Conservation (phyloP, 2,888 invertebrate species). For the Brachyptera risi region DNA sequence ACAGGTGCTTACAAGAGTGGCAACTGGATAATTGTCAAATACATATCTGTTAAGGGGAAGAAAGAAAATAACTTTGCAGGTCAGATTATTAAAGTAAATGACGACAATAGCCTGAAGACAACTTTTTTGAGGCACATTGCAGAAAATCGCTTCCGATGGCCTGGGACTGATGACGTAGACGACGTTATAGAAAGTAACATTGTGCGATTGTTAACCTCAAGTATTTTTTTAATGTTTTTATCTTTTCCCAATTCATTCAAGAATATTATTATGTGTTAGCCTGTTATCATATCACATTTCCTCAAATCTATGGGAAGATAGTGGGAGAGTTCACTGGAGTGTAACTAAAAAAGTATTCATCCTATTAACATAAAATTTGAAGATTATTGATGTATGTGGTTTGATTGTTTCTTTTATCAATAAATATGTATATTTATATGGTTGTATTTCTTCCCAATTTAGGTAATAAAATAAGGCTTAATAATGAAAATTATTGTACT, state of each 20-base stretch:
- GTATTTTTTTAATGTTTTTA: background rate
- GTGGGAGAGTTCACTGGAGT: too few relatives aligned
- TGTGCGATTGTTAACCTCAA: background rate
- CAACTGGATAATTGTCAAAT: background rate
- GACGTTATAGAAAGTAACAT: background rate
- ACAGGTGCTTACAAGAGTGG: background rate
- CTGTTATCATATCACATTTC: too few relatives aligned
- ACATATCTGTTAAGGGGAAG: background rate
- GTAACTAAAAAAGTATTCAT: too few relatives aligned
- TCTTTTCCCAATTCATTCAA: background rate
- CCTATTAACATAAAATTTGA: too few relatives aligned
- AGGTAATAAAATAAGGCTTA: too few relatives aligned
- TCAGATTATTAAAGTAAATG: background rate
- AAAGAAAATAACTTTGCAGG: background rate
- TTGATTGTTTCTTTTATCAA: too few relatives aligned
- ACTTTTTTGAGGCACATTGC: constrained; percentile 9
- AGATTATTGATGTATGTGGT: too few relatives aligned
- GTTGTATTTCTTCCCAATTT: too few relatives aligned
- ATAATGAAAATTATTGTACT: too few relatives aligned
- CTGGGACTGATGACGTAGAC: background rate
- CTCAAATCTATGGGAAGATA: too few relatives aligned
- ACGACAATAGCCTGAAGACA: background rate
- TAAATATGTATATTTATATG: too few relatives aligned
- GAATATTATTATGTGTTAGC: too few relatives aligned
- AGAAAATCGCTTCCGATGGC: background rate